Evolutionary conservation across 53 echinoderm and acorn worm genomes (phyloP), one percentile per base, ranked within the genome.

Genomic region (Apostichopus leukothele): DNA sequence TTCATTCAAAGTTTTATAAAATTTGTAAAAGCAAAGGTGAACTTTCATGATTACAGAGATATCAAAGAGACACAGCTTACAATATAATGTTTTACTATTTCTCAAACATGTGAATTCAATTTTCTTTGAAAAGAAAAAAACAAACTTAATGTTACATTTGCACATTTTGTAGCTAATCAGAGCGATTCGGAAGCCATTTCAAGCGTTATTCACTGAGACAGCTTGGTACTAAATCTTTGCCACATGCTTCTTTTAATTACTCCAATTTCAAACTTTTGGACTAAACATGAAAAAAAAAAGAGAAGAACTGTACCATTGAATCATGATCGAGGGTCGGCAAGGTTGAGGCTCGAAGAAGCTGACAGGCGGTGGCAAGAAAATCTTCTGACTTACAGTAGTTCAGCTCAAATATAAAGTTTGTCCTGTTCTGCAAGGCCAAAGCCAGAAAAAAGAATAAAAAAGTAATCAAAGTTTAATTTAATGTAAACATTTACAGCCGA

Each of bases 281-380:
- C 2, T 16, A 67, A 67, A 67, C 13, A 67, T 16, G n/a, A 4
- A 67, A 5, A 67, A 67, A 67, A 67, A 5, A 13, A 67, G 14
- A 3, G 39, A 39, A 3, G 39, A 0, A 63, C 63, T 14, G 67
- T 85, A 97, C 98, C 98, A 97, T 97, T 10, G 95, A 90, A 71
- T 89, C 95, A 76, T 97, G 94, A 73, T 97, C 98, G 50, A 93
- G 91, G 23, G 92, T 81, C 12, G 98, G 94, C 19, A 97, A 80
- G 22, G 95, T 95, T 13, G 98, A 93, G 50, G 98, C 98, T 81
- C 98, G 94, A n/a, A 91, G 94, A 27, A 97, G 90, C 86, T 97
- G 98, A 63, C 93, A 96, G 83, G 96, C 92, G 23, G 89, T 89
- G 16, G 92, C 94, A 6, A 97, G 87, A 7, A 96, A 89, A 78